These are phyloP conservation scores for Teleogryllus occipitalis DNA, from an alignment of 1,140 invertebrate genomes.

Conservation along the genomic window DNA sequence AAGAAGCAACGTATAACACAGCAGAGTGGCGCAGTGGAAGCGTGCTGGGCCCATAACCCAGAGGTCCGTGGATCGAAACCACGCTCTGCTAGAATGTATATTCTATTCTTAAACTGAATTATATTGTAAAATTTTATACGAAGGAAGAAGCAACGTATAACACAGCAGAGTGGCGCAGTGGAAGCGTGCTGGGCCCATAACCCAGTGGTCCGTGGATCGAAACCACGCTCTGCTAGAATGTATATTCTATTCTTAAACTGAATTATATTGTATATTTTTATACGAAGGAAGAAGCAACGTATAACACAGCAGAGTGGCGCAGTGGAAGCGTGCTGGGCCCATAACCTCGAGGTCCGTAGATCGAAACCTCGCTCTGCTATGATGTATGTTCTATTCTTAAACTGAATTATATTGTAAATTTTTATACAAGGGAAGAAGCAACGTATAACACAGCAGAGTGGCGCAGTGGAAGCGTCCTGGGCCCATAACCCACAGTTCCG, in stretches of 20 bases:
- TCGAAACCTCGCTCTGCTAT: constrained; percentile 25
- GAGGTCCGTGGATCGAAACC: constrained; percentile 90
- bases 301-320: constrained; percentile 23
- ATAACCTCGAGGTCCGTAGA: constrained; percentile 23
- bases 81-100: constrained; percentile 93
- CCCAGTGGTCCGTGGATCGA: too few species aligned
- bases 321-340: constrained; percentile 23
- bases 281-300: too few species aligned
- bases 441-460: constrained; percentile 23
- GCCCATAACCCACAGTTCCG: constrained; percentile 23
- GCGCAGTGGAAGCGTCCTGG: constrained; percentile 23
- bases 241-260: too few species aligned
- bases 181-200: constrained; percentile 24
- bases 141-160: too few species aligned
- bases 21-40: constrained; percentile 87
- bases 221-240: too few species aligned
- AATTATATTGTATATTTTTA: too few species aligned
- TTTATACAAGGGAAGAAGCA: too few species aligned
- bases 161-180: constrained; percentile 24
- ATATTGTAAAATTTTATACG: too few species aligned
- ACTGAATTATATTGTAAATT: too few species aligned
- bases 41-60: constrained; percentile 82
- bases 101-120: too few species aligned
- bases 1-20: constrained; percentile 33
- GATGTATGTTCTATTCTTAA: too few species aligned